Percentiles rank a stretch among this genome's conserved stretches.
Evolutionary conservation across 2,888 invertebrate genomes (phyloP).

Genomic region (Sicus ferrugineus): DNA sequence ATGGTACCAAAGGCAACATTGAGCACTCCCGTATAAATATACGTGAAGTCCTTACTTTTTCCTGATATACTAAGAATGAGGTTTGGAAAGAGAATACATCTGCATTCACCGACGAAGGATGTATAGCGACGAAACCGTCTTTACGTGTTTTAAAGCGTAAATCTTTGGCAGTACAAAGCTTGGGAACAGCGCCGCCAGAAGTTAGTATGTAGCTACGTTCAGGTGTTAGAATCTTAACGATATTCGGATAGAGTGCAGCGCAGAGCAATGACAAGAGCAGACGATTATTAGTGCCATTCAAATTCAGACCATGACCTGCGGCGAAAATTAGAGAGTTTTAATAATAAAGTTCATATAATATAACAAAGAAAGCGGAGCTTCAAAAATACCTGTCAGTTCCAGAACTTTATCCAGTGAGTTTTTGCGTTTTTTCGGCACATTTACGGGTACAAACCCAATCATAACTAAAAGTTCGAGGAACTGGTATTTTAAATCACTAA

Average conservation of each 20-base stretch:
- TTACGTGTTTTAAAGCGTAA: constrained; percentile 77
- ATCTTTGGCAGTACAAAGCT: constrained; percentile 75
- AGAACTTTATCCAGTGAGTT: constrained; percentile 69
- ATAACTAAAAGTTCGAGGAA: constrained; percentile 77
- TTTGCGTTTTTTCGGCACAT: constrained; percentile 67
- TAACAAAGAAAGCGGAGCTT: too few relatives aligned
- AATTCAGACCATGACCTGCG: constrained; percentile 69
- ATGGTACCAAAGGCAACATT: constrained; percentile 78
- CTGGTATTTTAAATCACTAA: constrained; percentile 88
- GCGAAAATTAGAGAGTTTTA: background rate
- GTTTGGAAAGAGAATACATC: constrained; percentile 72
- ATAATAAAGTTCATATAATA: background rate
- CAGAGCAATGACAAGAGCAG: constrained; percentile 85
- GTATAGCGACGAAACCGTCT: constrained; percentile 77
- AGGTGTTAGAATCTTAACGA: constrained; percentile 82
- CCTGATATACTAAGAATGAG: constrained; percentile 82
- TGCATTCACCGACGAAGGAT: constrained; percentile 81
- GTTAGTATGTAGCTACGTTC: constrained; percentile 79
- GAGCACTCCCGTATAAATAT: constrained; percentile 83
- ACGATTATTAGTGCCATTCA: constrained; percentile 77
- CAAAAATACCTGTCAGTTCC: constrained; percentile 69
- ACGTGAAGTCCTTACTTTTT: constrained; percentile 81
- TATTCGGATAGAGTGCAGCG: constrained; percentile 92
- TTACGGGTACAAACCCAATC: constrained; percentile 80
- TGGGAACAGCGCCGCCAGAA: constrained; percentile 77